Evolutionary conservation across 2,113 vertebrate genomes (phyloP).

Genomic region (Riparia riparia): DNA sequence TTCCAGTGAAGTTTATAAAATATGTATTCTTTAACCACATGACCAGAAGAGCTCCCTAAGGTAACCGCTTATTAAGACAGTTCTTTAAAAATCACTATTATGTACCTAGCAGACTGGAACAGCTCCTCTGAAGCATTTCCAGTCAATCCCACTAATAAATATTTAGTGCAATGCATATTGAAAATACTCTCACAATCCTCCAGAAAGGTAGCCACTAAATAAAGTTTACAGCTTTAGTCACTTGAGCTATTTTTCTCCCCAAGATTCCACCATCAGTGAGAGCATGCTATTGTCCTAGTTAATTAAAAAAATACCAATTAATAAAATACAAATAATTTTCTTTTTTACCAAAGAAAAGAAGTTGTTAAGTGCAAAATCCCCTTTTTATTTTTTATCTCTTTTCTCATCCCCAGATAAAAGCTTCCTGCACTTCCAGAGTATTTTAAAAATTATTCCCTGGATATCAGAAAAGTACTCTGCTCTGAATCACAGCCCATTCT

Average conservation of each 20-base stretch:
- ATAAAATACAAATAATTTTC: background rate
- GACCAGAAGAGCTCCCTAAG: constrained; percentile 41
- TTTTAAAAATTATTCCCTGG: constrained; percentile 4
- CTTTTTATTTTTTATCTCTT: background rate
- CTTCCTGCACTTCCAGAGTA: background rate
- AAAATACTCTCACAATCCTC: constrained; percentile 6
- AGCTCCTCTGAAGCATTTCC: constrained; percentile 44
- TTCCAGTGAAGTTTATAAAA: constrained; percentile 39
- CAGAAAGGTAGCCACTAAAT: constrained; percentile 11
- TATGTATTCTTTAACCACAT: constrained; percentile 44
- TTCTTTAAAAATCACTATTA: constrained; percentile 62
- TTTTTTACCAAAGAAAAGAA: background rate
- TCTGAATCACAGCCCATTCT: background rate
- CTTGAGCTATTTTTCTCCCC: background rate
- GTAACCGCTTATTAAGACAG: constrained; percentile 20
- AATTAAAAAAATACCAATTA: background rate
- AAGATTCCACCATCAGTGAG: constrained; percentile 9
- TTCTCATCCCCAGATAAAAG: background rate
- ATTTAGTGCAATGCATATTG: constrained; percentile 25
- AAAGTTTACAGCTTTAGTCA: background rate
- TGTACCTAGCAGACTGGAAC: constrained; percentile 54
- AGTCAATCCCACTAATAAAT: constrained; percentile 56
- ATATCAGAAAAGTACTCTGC: background rate
- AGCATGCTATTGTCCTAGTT: constrained; percentile 4
- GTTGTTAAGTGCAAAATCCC: background rate